Evolutionary conservation across 2,888 invertebrate species (phyloP).

Genomic region (Bhutanitis thaidina): DNA sequence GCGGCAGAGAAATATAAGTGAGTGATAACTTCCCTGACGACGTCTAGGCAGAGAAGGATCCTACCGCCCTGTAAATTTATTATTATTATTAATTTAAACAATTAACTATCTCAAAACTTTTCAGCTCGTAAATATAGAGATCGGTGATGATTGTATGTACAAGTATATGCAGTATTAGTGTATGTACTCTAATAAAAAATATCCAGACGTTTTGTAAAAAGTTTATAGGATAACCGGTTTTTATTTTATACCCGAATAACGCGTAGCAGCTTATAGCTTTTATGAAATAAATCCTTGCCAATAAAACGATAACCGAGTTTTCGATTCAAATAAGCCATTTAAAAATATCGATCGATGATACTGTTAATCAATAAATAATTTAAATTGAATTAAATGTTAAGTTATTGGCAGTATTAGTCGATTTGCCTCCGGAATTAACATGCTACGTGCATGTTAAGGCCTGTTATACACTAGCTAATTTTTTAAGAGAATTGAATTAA

Average conservation of each 20-base stretch:
- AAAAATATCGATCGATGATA: constrained; percentile 5
- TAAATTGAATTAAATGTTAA: constrained; percentile 14
- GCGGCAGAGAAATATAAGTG: too few species aligned
- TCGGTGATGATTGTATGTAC: too few species aligned
- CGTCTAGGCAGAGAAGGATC: too few species aligned
- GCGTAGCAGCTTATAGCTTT: not conserved
- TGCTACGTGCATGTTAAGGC: constrained; percentile 1
- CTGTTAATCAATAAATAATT: constrained; percentile 12
- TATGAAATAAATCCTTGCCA: not conserved
- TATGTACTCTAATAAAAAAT: too few species aligned
- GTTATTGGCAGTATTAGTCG: constrained; percentile 8
- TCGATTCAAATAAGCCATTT: not conserved
- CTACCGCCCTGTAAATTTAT: too few species aligned
- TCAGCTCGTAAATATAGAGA: too few species aligned
- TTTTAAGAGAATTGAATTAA: too few species aligned
- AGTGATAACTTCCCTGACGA: too few species aligned
- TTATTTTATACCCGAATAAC: constrained; percentile 3
- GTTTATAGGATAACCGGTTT: constrained; percentile 6
- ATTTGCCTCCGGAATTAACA: constrained; percentile 14
- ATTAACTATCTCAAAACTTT: too few species aligned
- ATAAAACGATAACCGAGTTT: not conserved
- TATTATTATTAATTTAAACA: too few species aligned
- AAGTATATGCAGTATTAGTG: too few species aligned
- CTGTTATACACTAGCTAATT: not conserved
- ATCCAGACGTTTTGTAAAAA: not conserved